Base-by-base conservation (phyloP, 2,888 invertebrate species). In the Acleris cristana region DNA sequence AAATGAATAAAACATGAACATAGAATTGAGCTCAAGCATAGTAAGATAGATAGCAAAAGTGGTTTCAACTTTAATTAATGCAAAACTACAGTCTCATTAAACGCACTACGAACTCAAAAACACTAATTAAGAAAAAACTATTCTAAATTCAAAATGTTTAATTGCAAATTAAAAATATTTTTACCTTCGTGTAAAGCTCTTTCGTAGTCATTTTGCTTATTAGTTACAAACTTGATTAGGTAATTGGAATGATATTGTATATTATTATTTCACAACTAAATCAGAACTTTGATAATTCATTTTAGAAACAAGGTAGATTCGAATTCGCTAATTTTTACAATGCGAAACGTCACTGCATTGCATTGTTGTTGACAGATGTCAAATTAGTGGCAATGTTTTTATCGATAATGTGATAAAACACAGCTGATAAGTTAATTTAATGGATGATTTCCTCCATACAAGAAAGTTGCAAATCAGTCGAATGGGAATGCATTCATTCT, bases 181-280 rank as follows among this genome's bases (percentile, higher is more conserved):
- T 84, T 89, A 93, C 93, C 93, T 93, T 92, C 19, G 93, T 93
- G 71, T 92, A 93, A 1, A 93, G 80, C 80, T 93, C 93, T 82
- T 93, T 93, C 65, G 93, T 93, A 63, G 93, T 93, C 93, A 93
- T 93, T 76, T 84, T 90, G 78, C 65, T 74, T 67, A 26, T 58
- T 74, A 73, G 72, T 72, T 68, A 65, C 58, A 61, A 60, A 70
- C 66, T 69, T 72, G 70, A 70, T 72, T 71, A 72, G 74, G 64
- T 70, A 70, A 76, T 72, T 48, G 64, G 71, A 72, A 74, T 69
- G 69, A 71, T 75, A 74, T 69, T 72, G 72, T 66, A 73, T 77
- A 71, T 75, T 77, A 80, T 86, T 85, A 88, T 85, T 89, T 89
- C 76, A 88, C 87, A 79, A 88, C 87, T 79, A 83, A 85, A 75